Conservation (phyloP, 2,113 vertebrate species). For the Protobothrops mucrosquamatus region DNA sequence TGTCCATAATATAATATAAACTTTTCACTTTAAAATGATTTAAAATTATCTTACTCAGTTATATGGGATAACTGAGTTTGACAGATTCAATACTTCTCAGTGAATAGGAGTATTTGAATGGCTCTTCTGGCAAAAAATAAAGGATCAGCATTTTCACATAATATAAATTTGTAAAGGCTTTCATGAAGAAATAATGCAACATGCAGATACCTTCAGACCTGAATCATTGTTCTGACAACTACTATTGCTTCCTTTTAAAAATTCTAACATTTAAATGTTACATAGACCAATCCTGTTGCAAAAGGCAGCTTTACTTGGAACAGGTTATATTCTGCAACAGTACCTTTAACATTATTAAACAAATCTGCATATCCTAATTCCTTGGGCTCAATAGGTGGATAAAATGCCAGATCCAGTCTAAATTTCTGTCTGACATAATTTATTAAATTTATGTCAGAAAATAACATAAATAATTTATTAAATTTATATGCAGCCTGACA, state of each 20-base stretch:
- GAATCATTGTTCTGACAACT: no score
- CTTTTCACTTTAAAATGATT: neutral
- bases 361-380: neutral
- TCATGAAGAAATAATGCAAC: fast-evolving
- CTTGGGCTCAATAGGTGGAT: neutral
- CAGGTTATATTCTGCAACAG: neutral
- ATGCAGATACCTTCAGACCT: fast-evolving
- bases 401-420: neutral
- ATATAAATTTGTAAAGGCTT: neutral
- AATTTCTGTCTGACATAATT: neutral
- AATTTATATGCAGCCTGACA: neutral
- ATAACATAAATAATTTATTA: neutral
- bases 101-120: neutral
- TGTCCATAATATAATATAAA: neutral
- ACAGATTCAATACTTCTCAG: neutral
- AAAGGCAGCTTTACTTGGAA: neutral
- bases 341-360: neutral
- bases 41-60: neutral
- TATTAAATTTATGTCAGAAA: neutral
- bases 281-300: neutral
- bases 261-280: neutral
- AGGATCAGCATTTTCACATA: neutral
- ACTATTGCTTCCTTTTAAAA: neutral
- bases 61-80: neutral
- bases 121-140: neutral